These are phyloP conservation scores for Eutrigla gurnardus DNA, from an alignment of 2,797 vertebrate species.

Conservation along the genomic window DNA sequence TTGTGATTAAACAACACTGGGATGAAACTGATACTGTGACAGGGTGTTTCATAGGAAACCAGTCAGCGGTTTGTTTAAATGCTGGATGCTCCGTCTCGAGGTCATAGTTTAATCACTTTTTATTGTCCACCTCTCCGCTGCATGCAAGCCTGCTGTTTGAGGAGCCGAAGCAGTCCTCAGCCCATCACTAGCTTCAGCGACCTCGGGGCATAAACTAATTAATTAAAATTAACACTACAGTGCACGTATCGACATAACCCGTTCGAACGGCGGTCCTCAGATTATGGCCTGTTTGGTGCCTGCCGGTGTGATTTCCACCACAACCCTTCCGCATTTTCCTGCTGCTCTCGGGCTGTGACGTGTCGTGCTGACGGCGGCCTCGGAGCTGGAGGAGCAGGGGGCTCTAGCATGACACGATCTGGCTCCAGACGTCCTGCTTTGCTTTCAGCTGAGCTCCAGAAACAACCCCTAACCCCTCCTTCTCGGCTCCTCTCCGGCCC, in stretches of 20 bases:
- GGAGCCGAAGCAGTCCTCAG: not conserved
- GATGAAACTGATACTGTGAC: not conserved
- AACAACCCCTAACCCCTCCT: slow-evolving; percentile 90
- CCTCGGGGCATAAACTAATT: slow-evolving; percentile 29
- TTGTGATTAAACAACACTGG: not conserved
- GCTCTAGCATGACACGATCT: slow-evolving; percentile 87
- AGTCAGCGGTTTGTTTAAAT: slow-evolving; percentile 31
- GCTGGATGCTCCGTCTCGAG: slow-evolving; percentile 1
- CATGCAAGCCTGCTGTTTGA: not conserved
- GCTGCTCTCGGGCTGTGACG: slow-evolving; percentile 94
- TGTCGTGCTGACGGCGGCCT: slow-evolving; percentile 96
- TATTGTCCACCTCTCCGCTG: not conserved
- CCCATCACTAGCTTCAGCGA: not conserved
- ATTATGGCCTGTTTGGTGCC: slow-evolving; percentile 77
- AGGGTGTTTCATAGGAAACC: not conserved
- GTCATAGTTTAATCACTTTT: slow-evolving; percentile 25
- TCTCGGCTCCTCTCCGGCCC: slow-evolving; percentile 89
- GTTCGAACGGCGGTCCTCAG: slow-evolving; percentile 29
- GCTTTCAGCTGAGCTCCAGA: slow-evolving; percentile 85
- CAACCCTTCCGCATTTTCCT: slow-evolving; percentile 94
- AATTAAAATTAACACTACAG: slow-evolving; percentile 18
- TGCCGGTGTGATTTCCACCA: slow-evolving; percentile 82
- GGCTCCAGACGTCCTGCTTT: slow-evolving; percentile 82
- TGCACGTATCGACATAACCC: slow-evolving; percentile 28
- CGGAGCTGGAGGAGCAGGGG: slow-evolving; percentile 90